Evolutionary conservation across 30 jellyfish, hydroid and myxozoan genomes (phyloP).

Genomic region (Rhopilema esculentum): DNA sequence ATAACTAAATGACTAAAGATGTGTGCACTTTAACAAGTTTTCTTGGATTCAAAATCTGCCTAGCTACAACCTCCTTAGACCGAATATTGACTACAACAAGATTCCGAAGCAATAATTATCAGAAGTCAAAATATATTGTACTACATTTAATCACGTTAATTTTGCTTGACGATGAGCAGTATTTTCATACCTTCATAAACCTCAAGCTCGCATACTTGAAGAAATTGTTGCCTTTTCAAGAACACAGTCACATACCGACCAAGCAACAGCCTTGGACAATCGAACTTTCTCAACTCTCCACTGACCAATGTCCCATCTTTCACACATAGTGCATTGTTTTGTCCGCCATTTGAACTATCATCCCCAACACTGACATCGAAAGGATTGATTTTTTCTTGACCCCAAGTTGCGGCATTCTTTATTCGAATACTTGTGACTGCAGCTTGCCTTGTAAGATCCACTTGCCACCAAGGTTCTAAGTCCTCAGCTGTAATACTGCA

Average conservation of each 20-base stretch:
- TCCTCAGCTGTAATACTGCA: not conserved
- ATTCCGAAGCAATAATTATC: no score
- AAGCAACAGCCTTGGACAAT: conserved; percentile 14
- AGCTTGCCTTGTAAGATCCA: conserved; percentile 14
- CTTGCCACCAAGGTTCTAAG: conserved; percentile 8
- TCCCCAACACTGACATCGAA: conserved; percentile 15
- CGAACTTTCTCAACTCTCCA: not conserved
- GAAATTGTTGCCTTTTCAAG: not conserved
- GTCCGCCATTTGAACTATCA: conserved; percentile 10
- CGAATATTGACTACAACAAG: no score
- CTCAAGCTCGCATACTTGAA: conserved; percentile 25
- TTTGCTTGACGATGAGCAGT: no score
- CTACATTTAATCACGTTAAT: no score
- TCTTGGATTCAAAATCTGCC: no score
- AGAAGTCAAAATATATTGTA: no score
- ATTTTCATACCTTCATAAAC: conserved; percentile 22
- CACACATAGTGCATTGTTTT: conserved; percentile 11
- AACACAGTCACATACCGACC: conserved; percentile 24
- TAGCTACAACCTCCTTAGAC: no score
- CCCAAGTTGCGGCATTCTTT: not conserved
- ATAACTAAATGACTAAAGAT: no score
- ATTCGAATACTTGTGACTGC: not conserved
- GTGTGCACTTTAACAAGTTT: no score
- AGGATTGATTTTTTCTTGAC: not conserved
- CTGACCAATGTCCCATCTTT: not conserved